Evolutionary conservation across 2,113 vertebrate species (phyloP).

Genomic region (Oreochromis spilurus): DNA sequence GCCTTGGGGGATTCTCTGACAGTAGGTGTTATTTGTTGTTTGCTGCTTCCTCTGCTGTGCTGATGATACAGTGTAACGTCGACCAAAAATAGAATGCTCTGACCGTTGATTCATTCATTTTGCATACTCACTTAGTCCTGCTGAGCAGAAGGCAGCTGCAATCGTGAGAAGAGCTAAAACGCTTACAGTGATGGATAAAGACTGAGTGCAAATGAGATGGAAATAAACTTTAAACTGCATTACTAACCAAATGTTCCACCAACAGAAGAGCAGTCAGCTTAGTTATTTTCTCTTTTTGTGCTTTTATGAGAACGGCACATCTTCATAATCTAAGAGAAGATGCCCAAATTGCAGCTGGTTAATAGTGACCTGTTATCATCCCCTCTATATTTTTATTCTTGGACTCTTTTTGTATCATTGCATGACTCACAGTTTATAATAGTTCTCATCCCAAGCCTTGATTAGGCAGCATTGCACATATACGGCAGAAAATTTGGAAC

Average conservation of each 20-base stretch:
- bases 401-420: not conserved
- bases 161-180: not conserved
- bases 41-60: not conserved
- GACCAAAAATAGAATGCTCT: not conserved
- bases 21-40: conserved; percentile 66
- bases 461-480: not conserved
- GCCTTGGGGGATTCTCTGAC: conserved; percentile 92
- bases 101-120: not conserved
- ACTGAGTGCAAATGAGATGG: not conserved
- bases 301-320: not conserved
- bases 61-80: not conserved
- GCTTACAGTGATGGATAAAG: not conserved
- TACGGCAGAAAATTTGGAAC: not conserved
- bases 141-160: not conserved
- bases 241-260: not conserved
- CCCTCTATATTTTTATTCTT: not conserved
- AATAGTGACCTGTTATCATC: not conserved
- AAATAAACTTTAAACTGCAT: not conserved
- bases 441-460: not conserved
- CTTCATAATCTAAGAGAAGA: not conserved
- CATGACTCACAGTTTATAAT: not conserved
- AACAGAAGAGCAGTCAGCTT: not conserved
- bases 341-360: not conserved
- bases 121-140: not conserved
- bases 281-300: not conserved